These are phyloP conservation scores for Metalampra italica DNA, from an alignment of 2,888 invertebrate species.

Conservation along the genomic window DNA sequence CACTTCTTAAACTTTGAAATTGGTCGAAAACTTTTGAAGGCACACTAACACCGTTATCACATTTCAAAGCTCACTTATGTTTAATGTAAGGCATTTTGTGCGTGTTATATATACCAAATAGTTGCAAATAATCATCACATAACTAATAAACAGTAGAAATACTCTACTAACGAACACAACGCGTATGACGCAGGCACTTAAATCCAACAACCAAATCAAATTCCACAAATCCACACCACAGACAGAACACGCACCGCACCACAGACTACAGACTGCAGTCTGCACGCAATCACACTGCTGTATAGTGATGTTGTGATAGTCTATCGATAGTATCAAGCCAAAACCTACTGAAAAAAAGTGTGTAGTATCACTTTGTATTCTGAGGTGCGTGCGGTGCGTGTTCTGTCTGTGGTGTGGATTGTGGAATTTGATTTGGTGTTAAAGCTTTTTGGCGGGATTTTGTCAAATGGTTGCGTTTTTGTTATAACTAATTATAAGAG, in stretches of 20 bases:
- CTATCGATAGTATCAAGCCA: too few species aligned
- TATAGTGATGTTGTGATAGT: too few species aligned
- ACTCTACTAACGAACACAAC: slow-evolving; percentile 13
- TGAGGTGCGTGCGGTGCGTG: too few species aligned
- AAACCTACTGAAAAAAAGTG: too few species aligned
- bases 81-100: slow-evolving; percentile 18
- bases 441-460: too few species aligned
- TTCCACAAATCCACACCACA: not conserved
- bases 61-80: slow-evolving; percentile 20
- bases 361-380: too few species aligned
- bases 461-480: too few species aligned
- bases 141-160: slow-evolving; percentile 5
- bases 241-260: not conserved
- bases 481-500: too few species aligned
- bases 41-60: slow-evolving; percentile 41
- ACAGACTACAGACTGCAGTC: too few species aligned
- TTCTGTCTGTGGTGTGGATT: too few species aligned
- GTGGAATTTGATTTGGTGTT: too few species aligned
- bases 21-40: slow-evolving; percentile 57
- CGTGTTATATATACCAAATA: not conserved
- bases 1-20: slow-evolving; percentile 35
- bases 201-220: slow-evolving; percentile 11
- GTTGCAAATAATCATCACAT: slow-evolving; percentile 4
- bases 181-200: slow-evolving; percentile 35
- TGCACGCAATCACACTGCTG: too few species aligned